Evolutionary conservation across 2,888 invertebrate genomes (phyloP), one percentile per base, ranked within the genome.

Genomic region (Asteroscopus sphinx): DNA sequence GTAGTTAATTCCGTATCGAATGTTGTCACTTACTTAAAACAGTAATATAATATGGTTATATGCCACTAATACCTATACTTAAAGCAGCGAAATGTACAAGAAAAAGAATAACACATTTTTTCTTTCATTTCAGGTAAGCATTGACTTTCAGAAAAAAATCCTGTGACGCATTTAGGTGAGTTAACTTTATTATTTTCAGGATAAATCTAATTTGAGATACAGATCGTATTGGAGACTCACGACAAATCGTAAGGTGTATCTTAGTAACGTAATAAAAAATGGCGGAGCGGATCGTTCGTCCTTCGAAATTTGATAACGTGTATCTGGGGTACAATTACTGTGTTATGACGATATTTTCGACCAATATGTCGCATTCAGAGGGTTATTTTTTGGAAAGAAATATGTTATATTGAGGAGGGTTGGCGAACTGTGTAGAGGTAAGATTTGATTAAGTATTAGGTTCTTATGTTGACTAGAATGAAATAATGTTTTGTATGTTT

Each of bases 191-290:
- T 73, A 67, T 73, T 61, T 63, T 42, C 54, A 57, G 49, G 13
- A 32, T 8, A 47, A 71, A 74, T 71, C 55, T 44, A 52, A 66
- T 75, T 63, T 56, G 44, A 41, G 47, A 51, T 45, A 64, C 42
- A 48, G 54, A 60, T 77, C 55, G 60, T 25, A 63, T 71, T 53
- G 58, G 35, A 44, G 40, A 49, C 61, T 56, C 53, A 55, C 56
- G 64, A 59, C 61, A 66, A 77, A 68, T 68, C 68, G 57, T 62
- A 46, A 73, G 72, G 60, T 73, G 56, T 77, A 68, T 67, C 52
- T 35, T 41, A 42, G 45, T 70, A 72, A 76, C 59, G 52, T 40
- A 44, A 76, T 76, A 62, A 63, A 63, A 61, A 64, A 60, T 16
- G 56, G 63, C 13, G 54, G 53, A 59, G 65, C 46, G 47, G 64